These are phyloP conservation scores for Perca fluviatilis DNA, from an alignment of 2,113 vertebrate genomes.

Conservation along the genomic window DNA sequence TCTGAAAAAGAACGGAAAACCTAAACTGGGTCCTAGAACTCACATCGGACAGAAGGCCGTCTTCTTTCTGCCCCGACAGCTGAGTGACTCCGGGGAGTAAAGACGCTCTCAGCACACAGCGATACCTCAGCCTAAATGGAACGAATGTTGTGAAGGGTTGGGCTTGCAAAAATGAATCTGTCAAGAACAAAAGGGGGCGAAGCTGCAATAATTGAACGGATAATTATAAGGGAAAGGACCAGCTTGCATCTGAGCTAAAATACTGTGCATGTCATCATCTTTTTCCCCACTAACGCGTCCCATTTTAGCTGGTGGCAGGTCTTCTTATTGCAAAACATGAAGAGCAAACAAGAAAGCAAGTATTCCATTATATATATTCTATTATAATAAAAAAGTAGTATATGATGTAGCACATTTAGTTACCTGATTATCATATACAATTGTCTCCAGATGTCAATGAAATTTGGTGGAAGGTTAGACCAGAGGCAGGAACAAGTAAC, in stretches of 20 bases:
- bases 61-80: constrained; percentile 91
- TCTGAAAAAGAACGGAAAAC: constrained; percentile 93
- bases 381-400: too few species aligned
- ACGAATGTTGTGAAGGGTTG: neutral
- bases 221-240: neutral
- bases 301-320: neutral
- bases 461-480: too few species aligned
- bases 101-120: neutral
- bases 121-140: neutral
- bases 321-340: neutral
- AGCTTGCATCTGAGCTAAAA: neutral
- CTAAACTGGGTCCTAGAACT: constrained; percentile 91
- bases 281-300: neutral
- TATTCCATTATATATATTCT: too few species aligned
- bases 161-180: neutral
- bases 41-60: constrained; percentile 93
- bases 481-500: neutral
- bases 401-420: too few species aligned
- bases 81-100: constrained; percentile 70
- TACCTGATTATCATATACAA: neutral
- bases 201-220: neutral
- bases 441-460: neutral
- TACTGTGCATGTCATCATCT: neutral
- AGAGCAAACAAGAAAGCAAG: neutral
- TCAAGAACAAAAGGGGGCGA: neutral